phyloP scores from a whole-genome alignment of 1,140 invertebrate genomes.

The Teleopsis dalmanni region DNA sequence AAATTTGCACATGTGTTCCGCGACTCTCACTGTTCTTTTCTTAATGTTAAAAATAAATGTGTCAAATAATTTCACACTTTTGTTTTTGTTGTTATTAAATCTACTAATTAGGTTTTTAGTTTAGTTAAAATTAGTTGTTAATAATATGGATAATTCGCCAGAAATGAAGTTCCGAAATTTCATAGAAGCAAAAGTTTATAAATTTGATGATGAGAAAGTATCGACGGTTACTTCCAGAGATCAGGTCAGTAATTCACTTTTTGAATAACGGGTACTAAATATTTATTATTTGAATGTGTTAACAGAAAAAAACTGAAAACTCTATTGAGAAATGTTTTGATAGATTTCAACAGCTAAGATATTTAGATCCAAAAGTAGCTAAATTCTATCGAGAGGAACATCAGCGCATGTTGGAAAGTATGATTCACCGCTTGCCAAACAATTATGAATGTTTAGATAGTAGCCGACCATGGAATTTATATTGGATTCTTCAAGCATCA shows the following conservation, averaged over 20 bases:
- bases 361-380: constrained; percentile 52
- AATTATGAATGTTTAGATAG: constrained; percentile 80
- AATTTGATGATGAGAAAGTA: constrained; percentile 46
- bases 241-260: constrained; percentile 45
- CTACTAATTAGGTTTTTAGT: neutral
- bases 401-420: constrained; percentile 60
- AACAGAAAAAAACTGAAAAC: constrained; percentile 58
- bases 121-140: neutral
- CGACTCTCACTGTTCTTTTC: no score
- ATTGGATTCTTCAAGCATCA: constrained; percentile 91
- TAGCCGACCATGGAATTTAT: constrained; percentile 91
- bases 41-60: no score
- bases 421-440: constrained; percentile 57
- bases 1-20: no score
- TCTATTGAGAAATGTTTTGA: constrained; percentile 57
- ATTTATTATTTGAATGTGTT: neutral
- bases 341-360: constrained; percentile 49
- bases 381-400: constrained; percentile 59
- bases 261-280: neutral
- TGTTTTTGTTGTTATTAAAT: neutral
- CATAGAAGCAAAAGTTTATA: constrained; percentile 21
- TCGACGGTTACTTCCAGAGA: constrained; percentile 50
- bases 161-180: constrained; percentile 29
- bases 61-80: no score
- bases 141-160: constrained; percentile 2